Percentiles rank a stretch among this genome's conserved stretches.
Evolutionary conservation across 37 sponge, comb jelly and placozoan species (phyloP).

Genomic region (Corticium candelabrum): DNA sequence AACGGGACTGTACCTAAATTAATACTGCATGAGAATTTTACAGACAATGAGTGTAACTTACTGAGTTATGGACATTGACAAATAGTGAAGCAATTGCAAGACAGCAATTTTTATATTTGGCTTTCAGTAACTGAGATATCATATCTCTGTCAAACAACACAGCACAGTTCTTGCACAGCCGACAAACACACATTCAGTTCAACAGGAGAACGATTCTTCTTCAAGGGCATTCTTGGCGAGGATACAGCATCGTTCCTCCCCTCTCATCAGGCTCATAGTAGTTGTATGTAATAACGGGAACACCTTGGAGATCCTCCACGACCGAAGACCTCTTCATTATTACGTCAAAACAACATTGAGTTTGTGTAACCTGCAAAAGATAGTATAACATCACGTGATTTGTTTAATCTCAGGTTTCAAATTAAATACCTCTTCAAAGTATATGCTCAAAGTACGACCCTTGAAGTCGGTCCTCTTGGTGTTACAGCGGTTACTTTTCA

Average conservation of each 20-base stretch:
- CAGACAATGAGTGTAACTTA: too few relatives aligned
- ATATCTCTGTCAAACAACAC: too few relatives aligned
- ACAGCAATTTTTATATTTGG: too few relatives aligned
- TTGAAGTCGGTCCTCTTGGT: neutral
- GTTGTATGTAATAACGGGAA: neutral
- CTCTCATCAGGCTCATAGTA: neutral
- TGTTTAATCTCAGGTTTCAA: too few relatives aligned
- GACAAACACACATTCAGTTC: too few relatives aligned
- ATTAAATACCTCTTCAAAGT: neutral
- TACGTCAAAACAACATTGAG: neutral
- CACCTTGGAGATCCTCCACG: neutral
- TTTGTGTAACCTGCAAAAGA: neutral
- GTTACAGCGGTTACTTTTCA: neutral
- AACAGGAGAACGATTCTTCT: too few relatives aligned
- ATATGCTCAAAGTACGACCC: neutral
- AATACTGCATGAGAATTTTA: too few relatives aligned
- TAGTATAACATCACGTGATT: neutral
- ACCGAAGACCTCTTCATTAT: neutral
- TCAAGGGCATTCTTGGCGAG: neutral
- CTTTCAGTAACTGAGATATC: too few relatives aligned
- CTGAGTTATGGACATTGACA: too few relatives aligned
- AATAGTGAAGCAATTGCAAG: too few relatives aligned
- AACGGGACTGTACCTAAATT: too few relatives aligned
- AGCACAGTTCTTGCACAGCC: too few relatives aligned
- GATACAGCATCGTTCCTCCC: slow-evolving; percentile 1